These are phyloP conservation scores for Pseudopipra pipra DNA, from an alignment of 2,113 vertebrate species.

Conservation along the genomic window DNA sequence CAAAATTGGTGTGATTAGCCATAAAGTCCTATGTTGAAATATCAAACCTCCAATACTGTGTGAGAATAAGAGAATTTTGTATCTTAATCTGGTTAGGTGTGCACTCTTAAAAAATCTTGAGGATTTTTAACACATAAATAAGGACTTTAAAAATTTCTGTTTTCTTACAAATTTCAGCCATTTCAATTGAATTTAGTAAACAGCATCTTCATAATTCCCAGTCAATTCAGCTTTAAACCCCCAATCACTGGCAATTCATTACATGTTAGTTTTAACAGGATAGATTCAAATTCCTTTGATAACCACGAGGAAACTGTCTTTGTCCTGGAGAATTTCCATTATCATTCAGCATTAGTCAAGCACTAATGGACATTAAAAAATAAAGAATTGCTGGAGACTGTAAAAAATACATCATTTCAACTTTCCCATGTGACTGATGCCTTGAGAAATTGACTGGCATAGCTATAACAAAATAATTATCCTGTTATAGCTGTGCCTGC, in stretches of 20 bases:
- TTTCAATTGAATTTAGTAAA: conserved; percentile 8
- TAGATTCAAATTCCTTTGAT: conserved; percentile 45
- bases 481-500: conserved; percentile 35
- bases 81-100: neutral
- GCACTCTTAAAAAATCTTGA: neutral
- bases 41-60: neutral
- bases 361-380: conserved; percentile 55
- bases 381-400: conserved; percentile 30
- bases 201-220: neutral
- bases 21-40: neutral
- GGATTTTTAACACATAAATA: neutral
- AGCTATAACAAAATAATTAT: conserved; percentile 65
- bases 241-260: neutral
- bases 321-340: conserved; percentile 28
- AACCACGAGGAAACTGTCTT: neutral
- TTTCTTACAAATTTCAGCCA: neutral
- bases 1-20: neutral
- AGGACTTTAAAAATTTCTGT: neutral
- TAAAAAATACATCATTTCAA: conserved; percentile 51
- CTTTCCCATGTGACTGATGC: conserved; percentile 17
- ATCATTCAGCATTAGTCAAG: conserved; percentile 38
- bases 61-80: neutral
- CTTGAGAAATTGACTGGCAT: conserved; percentile 45
- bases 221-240: neutral
- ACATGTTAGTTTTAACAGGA: conserved; percentile 1